These are phyloP conservation scores for Cheilosia variabilis DNA, from an alignment of 2,888 invertebrate genomes.

Conservation along the genomic window DNA sequence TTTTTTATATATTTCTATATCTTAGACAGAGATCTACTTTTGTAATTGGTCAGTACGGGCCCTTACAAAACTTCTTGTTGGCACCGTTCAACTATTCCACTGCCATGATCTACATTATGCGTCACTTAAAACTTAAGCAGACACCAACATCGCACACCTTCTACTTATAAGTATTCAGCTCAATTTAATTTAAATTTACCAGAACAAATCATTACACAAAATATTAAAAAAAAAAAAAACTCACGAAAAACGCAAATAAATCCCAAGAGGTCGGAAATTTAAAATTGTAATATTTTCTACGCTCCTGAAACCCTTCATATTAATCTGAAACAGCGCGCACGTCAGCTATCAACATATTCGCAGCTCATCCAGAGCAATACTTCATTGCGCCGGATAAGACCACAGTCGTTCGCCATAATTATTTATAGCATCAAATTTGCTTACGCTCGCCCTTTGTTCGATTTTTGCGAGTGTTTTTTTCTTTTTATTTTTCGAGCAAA, in stretches of 20 bases:
- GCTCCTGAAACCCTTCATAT: not conserved
- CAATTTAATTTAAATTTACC: too few species aligned
- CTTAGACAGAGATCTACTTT: too few species aligned
- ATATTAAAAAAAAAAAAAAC: not conserved
- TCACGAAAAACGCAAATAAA: not conserved
- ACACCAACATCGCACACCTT: too few species aligned
- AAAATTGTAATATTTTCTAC: constrained; percentile 3
- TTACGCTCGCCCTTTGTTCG: constrained; percentile 48
- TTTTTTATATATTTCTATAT: too few species aligned
- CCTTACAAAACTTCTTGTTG: too few species aligned
- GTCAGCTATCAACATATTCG: constrained; percentile 14
- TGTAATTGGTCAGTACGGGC: too few species aligned
- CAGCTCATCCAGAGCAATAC: constrained; percentile 6
- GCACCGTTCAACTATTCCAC: too few species aligned
- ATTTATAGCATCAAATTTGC: constrained; percentile 65
- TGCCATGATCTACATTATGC: too few species aligned
- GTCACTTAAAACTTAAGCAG: too few species aligned
- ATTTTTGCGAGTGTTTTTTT: constrained; percentile 4
- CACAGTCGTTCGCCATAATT: constrained; percentile 54
- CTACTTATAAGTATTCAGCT: too few species aligned
- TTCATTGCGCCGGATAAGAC: not conserved
- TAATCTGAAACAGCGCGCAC: not conserved
- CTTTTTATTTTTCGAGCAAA: constrained; percentile 40
- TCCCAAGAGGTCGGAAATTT: constrained; percentile 7
- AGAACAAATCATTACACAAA: too few species aligned